These are phyloP conservation scores for Paralvinella palmiformis DNA, from an alignment of 1,140 invertebrate species.

Conservation along the genomic window DNA sequence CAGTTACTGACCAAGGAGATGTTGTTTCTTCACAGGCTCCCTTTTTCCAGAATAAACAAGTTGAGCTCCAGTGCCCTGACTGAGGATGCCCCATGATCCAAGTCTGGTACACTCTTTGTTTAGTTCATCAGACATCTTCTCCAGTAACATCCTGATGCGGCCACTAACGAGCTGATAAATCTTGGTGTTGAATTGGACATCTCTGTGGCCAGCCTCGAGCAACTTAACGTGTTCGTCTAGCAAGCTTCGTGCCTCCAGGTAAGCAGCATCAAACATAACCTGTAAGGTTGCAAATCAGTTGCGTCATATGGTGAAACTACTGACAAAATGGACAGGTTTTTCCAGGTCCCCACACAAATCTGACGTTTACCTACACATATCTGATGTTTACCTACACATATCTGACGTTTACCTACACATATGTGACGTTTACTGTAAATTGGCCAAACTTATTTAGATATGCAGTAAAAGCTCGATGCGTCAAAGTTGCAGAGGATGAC, in stretches of 20 bases:
- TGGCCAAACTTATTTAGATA: too few relatives aligned
- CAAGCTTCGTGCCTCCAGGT: conserved; percentile 33
- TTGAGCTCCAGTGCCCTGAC: conserved; percentile 35
- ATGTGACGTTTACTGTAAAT: too few relatives aligned
- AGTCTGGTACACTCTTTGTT: conserved; percentile 32
- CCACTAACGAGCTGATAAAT: conserved; percentile 27
- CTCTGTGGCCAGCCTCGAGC: conserved; percentile 29
- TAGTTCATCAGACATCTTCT: conserved; percentile 33
- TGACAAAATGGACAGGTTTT: too few relatives aligned
- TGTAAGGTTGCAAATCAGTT: too few relatives aligned
- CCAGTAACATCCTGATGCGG: conserved; percentile 29
- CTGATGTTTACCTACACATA: too few relatives aligned
- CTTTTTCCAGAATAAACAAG: conserved; percentile 29
- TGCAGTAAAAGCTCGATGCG: too few relatives aligned
- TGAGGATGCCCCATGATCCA: conserved; percentile 40
- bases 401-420: too few relatives aligned
- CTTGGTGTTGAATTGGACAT: conserved; percentile 30
- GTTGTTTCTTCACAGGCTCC: conserved; percentile 27
- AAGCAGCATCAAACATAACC: conserved; percentile 34
- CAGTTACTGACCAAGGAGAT: conserved; percentile 30
- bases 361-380: too few relatives aligned
- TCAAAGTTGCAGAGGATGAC: too few relatives aligned
- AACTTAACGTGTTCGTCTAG: conserved; percentile 35
- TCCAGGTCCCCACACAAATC: too few relatives aligned
- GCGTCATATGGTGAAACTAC: too few relatives aligned